These are phyloP conservation scores for Phasianus colchicus DNA, from an alignment of 2,113 vertebrate species.

Conservation along the genomic window DNA sequence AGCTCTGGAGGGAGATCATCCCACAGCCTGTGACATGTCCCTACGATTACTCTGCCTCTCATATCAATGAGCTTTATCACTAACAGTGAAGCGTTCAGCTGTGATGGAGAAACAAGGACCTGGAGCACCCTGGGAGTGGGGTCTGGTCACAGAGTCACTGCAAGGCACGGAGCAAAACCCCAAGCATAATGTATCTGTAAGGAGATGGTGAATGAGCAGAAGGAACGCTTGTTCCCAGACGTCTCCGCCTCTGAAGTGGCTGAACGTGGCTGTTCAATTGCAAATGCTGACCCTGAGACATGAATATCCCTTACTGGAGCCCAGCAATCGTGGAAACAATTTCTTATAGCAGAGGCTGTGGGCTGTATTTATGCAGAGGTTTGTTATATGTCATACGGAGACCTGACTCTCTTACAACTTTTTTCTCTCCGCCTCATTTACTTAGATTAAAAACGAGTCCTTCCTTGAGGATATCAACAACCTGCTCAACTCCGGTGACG, in stretches of 20 bases:
- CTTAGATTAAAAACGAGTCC: conserved; percentile 90
- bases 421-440: not conserved
- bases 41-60: conserved; percentile 16
- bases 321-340: not conserved
- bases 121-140: not conserved
- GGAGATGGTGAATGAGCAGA: not conserved
- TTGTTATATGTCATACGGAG: not conserved
- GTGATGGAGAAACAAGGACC: not conserved
- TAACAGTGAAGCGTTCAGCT: not conserved
- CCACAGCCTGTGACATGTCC: conserved; percentile 31
- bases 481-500: conserved; percentile 89
- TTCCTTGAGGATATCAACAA: conserved; percentile 95
- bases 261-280: not conserved
- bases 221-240: not conserved
- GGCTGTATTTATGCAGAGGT: not conserved
- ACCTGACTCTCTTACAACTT: not conserved
- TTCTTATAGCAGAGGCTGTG: not conserved
- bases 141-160: not conserved
- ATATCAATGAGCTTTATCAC: not conserved
- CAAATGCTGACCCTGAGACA: not conserved
- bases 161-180: not conserved
- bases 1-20: not conserved
- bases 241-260: not conserved
- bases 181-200: not conserved
- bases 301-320: not conserved